Percentiles rank a stretch among this genome's conserved stretches.
These are phyloP conservation scores for Protosalanx chinensis DNA, from an alignment of 2,797 vertebrate genomes.

Conservation along the genomic window DNA sequence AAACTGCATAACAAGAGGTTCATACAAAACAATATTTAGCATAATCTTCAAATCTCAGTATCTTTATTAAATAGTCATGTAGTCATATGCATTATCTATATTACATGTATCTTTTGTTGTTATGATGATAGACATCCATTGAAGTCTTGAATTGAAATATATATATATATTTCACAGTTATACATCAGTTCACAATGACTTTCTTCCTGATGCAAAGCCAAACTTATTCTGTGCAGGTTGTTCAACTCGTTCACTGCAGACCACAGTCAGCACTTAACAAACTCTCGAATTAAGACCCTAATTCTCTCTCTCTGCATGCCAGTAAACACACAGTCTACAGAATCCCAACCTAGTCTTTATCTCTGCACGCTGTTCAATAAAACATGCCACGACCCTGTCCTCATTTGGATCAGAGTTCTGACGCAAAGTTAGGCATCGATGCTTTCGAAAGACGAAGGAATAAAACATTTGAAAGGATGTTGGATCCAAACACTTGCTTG, in stretches of 20 bases:
- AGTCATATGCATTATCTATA: slow-evolving; percentile 70
- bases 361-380: slow-evolving; percentile 46
- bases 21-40: slow-evolving; percentile 79
- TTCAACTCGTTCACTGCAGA: slow-evolving; percentile 44
- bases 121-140: slow-evolving; percentile 81
- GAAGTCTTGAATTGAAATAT: slow-evolving; percentile 68
- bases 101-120: slow-evolving; percentile 80
- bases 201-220: slow-evolving; percentile 44
- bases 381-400: slow-evolving; percentile 36
- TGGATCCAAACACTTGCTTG: slow-evolving; percentile 33
- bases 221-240: slow-evolving; percentile 35
- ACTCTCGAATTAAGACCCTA: background rate
- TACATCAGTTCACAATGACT: slow-evolving; percentile 68
- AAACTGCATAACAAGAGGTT: slow-evolving; percentile 93
- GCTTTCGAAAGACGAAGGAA: slow-evolving; percentile 32
- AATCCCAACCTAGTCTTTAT: slow-evolving; percentile 35
- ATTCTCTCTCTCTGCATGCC: slow-evolving; percentile 30
- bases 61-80: slow-evolving; percentile 81
- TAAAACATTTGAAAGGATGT: slow-evolving; percentile 20
- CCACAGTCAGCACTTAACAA: slow-evolving; percentile 29
- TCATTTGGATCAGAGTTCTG: slow-evolving; percentile 12
- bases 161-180: slow-evolving; percentile 53
- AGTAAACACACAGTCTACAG: slow-evolving; percentile 38
- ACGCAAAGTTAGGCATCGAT: slow-evolving; percentile 27
- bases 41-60: slow-evolving; percentile 72